Percentiles rank a stretch among this genome's conserved stretches.
Evolutionary conservation across 2,113 vertebrate genomes (phyloP).

Genomic region (Corythornis cristatus): DNA sequence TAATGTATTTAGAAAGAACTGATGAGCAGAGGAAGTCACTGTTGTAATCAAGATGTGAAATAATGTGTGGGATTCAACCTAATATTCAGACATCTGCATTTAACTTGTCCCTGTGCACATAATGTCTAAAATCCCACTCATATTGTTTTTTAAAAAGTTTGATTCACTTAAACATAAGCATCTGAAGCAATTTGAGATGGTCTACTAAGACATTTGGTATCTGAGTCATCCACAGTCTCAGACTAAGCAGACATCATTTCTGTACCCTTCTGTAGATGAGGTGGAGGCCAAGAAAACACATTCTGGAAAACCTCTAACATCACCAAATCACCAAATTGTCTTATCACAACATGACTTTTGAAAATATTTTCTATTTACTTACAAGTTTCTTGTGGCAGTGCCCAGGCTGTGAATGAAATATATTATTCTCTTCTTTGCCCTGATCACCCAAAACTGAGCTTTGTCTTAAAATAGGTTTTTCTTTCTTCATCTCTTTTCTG

Average conservation of each 20-base stretch:
- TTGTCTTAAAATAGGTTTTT: slow-evolving; percentile 51
- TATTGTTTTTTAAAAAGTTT: background rate
- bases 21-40: background rate
- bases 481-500: slow-evolving; percentile 66
- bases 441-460: slow-evolving; percentile 65
- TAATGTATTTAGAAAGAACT: background rate
- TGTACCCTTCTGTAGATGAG: background rate
- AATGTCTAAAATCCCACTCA: background rate
- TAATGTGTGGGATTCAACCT: background rate
- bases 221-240: background rate
- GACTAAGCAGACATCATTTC: background rate
- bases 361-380: background rate
- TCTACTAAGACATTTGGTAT: background rate
- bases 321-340: background rate
- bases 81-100: background rate
- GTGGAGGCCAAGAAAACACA: background rate
- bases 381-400: slow-evolving; percentile 75
- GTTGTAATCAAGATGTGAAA: background rate
- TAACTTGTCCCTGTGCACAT: background rate
- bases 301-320: background rate
- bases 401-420: slow-evolving; percentile 75
- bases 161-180: background rate
- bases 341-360: background rate
- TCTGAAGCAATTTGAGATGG: background rate
- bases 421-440: slow-evolving; percentile 71